These are phyloP conservation scores for Ceyx cyanopectus DNA, from an alignment of 2,113 vertebrate genomes.

Conservation along the genomic window DNA sequence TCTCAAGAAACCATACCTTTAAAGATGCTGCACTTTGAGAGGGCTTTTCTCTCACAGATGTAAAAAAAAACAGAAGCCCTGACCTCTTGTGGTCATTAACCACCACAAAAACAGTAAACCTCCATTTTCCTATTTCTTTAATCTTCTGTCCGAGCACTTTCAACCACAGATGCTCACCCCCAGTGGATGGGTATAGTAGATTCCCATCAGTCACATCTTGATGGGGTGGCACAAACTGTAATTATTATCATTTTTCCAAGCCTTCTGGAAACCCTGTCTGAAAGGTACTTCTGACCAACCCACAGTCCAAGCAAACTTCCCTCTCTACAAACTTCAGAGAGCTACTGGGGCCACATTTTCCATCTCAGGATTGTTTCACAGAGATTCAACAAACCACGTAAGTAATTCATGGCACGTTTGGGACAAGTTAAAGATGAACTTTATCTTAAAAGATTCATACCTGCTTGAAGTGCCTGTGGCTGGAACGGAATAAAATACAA, in stretches of 20 bases:
- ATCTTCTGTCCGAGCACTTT: neutral
- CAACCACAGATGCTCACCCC: neutral
- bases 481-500: slow-evolving; percentile 21
- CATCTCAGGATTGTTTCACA: slow-evolving; percentile 23
- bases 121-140: neutral
- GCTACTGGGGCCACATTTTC: neutral
- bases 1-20: neutral
- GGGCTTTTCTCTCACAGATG: neutral
- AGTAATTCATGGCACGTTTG: slow-evolving; percentile 43
- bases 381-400: neutral
- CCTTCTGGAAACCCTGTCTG: neutral
- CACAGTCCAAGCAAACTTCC: neutral
- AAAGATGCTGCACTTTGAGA: neutral
- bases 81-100: slow-evolving; percentile 49
- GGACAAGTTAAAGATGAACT: slow-evolving; percentile 56
- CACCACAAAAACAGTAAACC: neutral
- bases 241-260: neutral
- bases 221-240: neutral
- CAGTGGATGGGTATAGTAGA: neutral
- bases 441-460: slow-evolving; percentile 33
- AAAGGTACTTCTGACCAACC: neutral
- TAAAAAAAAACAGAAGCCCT: slow-evolving; percentile 28
- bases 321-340: neutral
- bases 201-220: neutral
- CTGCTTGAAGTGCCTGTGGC: slow-evolving; percentile 21